Base-by-base conservation (phyloP, 2,888 invertebrate genomes). In the Ormyrus pomaceus region DNA sequence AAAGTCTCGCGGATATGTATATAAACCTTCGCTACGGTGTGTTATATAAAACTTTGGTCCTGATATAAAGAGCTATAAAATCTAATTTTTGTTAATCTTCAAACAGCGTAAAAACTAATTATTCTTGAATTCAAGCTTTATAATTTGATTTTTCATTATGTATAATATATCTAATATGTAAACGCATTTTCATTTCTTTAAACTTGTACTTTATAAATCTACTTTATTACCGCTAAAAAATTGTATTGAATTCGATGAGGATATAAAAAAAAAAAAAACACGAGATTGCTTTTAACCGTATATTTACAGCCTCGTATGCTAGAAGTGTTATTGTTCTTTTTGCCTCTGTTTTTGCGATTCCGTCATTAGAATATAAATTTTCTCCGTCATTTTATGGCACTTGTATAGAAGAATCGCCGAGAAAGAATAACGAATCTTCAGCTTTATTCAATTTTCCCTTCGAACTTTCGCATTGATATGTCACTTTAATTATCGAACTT, bases 261-360 rank as follows among this genome's bases (percentile, higher is more conserved):
- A 61, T 58, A 65, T 70, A 64, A 55, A 62, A 19, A 19, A 64
- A 55, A 62, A 19, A 19, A 59, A 68, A 61, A 61, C 59, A 73
- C 66, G 53, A 75, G 68, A 72, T 76, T 76, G 70, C 69, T 50
- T 34, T 77, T 74, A 74, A 73, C 74, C 64, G 46, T 81, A 77
- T 81, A 81, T 81, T 81, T 81, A 81, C 81, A 81, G 81, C 55
- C 74, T 81, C 76, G 73, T 74, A 74, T 77, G 46, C 58, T 72
- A 73, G 69, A 51, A 79, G n/a, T 10, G 13, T 76, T 62, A 0
- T 34, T 10, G 46, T 70, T 59, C 46, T 9, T 79, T 34, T 19
- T 79, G 56, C 56, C 50, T 79, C 55, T 71, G 1, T 71, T 74
- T 61, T 56, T 72, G 55, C 53, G 19, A 53, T 65, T 70, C 56